Percentiles rank a stretch among this genome's conserved stretches.
Conservation (phyloP, 2,797 vertebrate genomes). For the Danio albolineatus region DNA sequence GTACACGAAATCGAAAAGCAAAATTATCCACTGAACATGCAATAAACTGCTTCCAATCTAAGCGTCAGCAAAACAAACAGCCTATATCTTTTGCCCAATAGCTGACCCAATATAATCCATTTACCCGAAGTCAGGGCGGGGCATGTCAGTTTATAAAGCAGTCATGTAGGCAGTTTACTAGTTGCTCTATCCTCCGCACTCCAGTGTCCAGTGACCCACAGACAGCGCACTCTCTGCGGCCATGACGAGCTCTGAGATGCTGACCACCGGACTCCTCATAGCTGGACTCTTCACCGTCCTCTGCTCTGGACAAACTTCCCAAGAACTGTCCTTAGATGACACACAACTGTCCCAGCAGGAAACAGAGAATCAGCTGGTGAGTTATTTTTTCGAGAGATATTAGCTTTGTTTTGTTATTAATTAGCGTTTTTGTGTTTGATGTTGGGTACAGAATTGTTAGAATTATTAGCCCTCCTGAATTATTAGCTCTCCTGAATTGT, state of each 20-base stretch:
- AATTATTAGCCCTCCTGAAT: no score
- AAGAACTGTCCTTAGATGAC: conserved; percentile 74
- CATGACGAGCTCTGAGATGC: conserved; percentile 75
- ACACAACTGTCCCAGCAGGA: conserved; percentile 64
- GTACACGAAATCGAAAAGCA: neutral
- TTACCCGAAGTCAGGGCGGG: conserved; percentile 43
- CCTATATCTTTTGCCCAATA: conserved; percentile 4
- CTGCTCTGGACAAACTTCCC: conserved; percentile 70
- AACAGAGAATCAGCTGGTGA: conserved; percentile 77
- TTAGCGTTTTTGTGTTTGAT: neutral
- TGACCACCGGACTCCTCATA: conserved; percentile 71
- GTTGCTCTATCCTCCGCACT: conserved; percentile 3
- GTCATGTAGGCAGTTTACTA: conserved; percentile 3
- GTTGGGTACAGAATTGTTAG: no score
- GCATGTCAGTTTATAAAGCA: conserved; percentile 57
- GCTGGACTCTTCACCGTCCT: conserved; percentile 66
- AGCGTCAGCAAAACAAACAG: neutral
- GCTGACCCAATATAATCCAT: conserved; percentile 17
- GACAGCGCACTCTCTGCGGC: conserved; percentile 52
- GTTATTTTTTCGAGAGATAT: conserved; percentile 51
- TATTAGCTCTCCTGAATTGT: no score
- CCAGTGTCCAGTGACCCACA: conserved; percentile 10
- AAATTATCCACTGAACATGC: neutral
- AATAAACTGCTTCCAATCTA: neutral
- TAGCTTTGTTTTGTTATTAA: neutral